Conservation (phyloP, 2,797 vertebrate genomes). For the Leptatherina wallacei region DNA sequence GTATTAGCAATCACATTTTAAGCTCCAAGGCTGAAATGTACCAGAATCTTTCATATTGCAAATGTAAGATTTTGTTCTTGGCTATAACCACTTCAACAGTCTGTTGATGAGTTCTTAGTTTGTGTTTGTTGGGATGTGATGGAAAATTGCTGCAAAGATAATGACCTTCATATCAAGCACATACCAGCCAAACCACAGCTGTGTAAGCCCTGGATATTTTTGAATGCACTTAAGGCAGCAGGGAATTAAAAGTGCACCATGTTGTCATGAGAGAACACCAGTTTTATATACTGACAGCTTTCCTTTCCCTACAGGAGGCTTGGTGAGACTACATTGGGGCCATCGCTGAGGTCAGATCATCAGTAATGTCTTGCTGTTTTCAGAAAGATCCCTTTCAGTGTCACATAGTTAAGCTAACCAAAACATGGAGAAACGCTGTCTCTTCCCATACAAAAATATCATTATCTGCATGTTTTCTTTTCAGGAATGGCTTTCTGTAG, state of each 20-base stretch:
- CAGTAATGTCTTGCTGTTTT: conserved; percentile 58
- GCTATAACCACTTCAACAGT: too few relatives aligned
- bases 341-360: conserved; percentile 25
- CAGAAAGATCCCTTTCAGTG: conserved; percentile 43
- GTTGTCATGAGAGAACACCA: conserved; percentile 31
- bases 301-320: conserved; percentile 42
- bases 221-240: conserved; percentile 41
- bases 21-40: not conserved
- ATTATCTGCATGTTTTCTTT: conserved; percentile 30
- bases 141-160: conserved; percentile 59
- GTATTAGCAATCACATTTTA: not conserved
- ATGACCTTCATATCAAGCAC: conserved; percentile 54
- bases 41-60: too few relatives aligned
- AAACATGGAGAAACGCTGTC: conserved; percentile 36
- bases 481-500: conserved; percentile 29
- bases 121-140: conserved; percentile 51
- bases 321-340: conserved; percentile 35
- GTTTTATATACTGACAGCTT: conserved; percentile 45
- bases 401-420: conserved; percentile 55
- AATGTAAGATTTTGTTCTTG: too few relatives aligned
- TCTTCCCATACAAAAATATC: conserved; percentile 52
- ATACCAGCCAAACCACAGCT: conserved; percentile 66
- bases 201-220: conserved; percentile 44
- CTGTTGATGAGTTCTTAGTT: conserved; percentile 8
- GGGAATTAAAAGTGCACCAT: conserved; percentile 24